Evolutionary conservation across 2,797 vertebrate species (phyloP).

Genomic region (Aplochiton taeniatus): DNA sequence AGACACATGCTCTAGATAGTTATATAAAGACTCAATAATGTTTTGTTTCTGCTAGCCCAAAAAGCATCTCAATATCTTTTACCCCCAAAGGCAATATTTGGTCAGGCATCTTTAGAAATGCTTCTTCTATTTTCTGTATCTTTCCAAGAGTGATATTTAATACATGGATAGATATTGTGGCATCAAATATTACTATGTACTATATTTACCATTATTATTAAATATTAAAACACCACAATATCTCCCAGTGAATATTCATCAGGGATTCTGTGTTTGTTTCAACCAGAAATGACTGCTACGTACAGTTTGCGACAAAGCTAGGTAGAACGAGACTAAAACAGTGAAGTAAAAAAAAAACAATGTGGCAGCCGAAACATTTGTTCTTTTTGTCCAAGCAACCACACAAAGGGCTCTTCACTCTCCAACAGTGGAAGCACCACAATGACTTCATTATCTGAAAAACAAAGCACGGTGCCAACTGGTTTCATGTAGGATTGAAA

Average conservation of each 20-base stretch:
- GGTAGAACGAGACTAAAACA: no score
- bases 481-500: background rate
- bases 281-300: no score
- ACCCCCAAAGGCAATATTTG: no score
- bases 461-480: background rate
- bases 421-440: background rate
- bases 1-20: no score
- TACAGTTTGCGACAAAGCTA: no score
- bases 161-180: background rate
- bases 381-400: no score
- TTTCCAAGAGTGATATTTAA: background rate
- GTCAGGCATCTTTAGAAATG: background rate
- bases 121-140: background rate
- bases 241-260: background rate
- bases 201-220: no score
- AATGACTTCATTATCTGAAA: background rate
- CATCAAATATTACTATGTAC: conserved; percentile 1
- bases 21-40: no score
- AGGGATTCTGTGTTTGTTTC: background rate
- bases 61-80: no score
- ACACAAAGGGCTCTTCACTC: conserved; percentile 14
- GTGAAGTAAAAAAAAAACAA: conserved; percentile 26
- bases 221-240: no score
- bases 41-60: no score
- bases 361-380: conserved; percentile 32